Evolutionary conservation across 2,113 vertebrate species (phyloP).

Genomic region (Crocuta crocuta): DNA sequence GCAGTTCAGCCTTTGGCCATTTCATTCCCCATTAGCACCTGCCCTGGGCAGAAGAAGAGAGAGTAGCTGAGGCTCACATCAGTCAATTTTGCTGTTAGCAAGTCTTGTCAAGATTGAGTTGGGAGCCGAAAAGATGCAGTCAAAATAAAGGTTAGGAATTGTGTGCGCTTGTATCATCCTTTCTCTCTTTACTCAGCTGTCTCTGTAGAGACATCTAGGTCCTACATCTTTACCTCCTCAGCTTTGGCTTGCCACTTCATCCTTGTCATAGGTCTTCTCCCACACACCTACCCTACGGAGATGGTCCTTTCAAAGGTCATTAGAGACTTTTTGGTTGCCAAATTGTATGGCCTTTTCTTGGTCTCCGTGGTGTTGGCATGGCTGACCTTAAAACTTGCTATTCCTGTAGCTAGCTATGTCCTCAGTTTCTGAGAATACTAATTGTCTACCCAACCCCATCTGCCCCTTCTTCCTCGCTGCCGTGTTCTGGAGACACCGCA

Average conservation of each 20-base stretch:
- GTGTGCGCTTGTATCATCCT: rapidly evolving
- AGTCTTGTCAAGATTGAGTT: neutral
- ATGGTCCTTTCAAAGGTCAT: neutral
- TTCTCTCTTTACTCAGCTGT: neutral
- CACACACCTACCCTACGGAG: neutral
- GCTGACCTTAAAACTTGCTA: neutral
- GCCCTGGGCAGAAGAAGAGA: neutral
- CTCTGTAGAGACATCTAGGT: neutral
- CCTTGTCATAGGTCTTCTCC: neutral
- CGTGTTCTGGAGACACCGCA: neutral
- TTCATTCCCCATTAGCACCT: slow-evolving; percentile 53
- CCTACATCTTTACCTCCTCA: neutral
- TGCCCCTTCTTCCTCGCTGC: neutral
- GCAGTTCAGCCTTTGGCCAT: neutral
- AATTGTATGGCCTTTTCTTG: rapidly evolving
- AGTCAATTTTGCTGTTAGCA: neutral
- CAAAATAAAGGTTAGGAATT: neutral
- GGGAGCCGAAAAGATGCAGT: neutral
- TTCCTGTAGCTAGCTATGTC: neutral
- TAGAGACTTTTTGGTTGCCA: neutral
- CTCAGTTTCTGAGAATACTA: neutral
- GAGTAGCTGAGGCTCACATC: neutral
- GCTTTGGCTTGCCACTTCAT: neutral
- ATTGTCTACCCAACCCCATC: neutral
- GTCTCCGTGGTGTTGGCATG: too few relatives aligned